Evolutionary conservation across 1,140 invertebrate species (phyloP), one percentile per base, ranked within the genome.

Genomic region (Tetranychus cinnabarinus): DNA sequence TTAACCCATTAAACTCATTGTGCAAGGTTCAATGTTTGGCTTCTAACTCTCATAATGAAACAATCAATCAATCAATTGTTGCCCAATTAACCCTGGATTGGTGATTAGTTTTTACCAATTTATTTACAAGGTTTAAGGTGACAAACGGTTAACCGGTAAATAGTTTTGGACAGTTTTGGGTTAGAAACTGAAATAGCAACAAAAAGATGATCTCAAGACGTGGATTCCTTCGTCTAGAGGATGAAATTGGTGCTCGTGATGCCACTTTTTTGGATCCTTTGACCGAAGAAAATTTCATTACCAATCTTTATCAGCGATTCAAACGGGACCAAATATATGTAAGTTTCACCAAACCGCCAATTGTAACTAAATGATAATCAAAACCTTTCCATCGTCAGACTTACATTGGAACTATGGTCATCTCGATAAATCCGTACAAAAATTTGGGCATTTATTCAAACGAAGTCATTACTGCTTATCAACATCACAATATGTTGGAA

Each of bases 381-480:
- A 23, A 23, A 23, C 54, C 61, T 65, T 62, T 66, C 39, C 66
- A 54, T 67, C 15, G 71, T 70, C 74, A 84, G 80, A 86, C 84
- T 36, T 85, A 85, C 70, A 83, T 86, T 69, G 83, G 82, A 66
- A 72, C 69, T 70, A 80, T 82, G 62, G 73, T 86, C 67, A 75
- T 86, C 67, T 83, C 82, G 60, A 77, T 86, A 63, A 86, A 86
- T 76, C 84, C 84, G 58, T 83, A 82, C 74, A 81, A 83, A 69
- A 79, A 82, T 69, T 75, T 86, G 70, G 78, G 81, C 62, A 76
- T 86, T 62, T 85, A 86, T 75, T 83, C 83, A n/a, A 75, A 79
- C 47, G 81, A 85, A 68, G 76, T 83, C 57, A 82, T 84, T 64
- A 78, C 80, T 64, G 79, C 80, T 42, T 87, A 88, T 75, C 80